A percentile compares a stretch with the other conserved stretches of the same genome.
Conservation (phyloP, 2,888 invertebrate genomes). For the Ophion ellenae region DNA sequence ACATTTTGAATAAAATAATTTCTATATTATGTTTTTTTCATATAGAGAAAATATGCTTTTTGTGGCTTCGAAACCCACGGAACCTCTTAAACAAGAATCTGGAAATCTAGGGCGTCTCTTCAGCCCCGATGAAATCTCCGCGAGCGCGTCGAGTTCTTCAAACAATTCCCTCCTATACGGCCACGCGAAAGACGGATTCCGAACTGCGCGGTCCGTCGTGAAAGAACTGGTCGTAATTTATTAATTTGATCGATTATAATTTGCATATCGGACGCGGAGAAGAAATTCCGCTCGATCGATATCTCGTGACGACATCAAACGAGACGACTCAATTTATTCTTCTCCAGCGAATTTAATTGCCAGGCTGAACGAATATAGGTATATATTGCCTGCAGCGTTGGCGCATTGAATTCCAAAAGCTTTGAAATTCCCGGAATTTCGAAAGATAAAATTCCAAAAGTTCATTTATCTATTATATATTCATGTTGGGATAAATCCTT, state of each 20-base stretch:
- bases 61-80: too few species aligned
- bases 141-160: background rate
- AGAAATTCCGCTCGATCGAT: constrained; percentile 53
- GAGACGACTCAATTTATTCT: constrained; percentile 50
- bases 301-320: constrained; percentile 43
- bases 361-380: background rate
- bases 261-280: constrained; percentile 35
- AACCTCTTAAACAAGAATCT: too few species aligned
- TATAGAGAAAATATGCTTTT: too few species aligned
- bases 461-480: background rate
- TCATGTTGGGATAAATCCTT: background rate
- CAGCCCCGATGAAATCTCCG: background rate
- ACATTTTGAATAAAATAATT: too few species aligned
- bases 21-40: too few species aligned
- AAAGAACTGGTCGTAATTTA: constrained; percentile 49
- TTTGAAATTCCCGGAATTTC: background rate
- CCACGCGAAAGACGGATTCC: constrained; percentile 3
- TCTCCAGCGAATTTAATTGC: constrained; percentile 18
- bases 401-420: background rate
- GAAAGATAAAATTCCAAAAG: background rate
- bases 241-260: constrained; percentile 46
- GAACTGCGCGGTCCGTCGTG: constrained; percentile 7
- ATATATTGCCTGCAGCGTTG: background rate
- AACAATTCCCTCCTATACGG: background rate
- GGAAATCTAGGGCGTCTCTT: background rate